Conservation (phyloP, 2,113 vertebrate species). For the Notiomystis cincta region DNA sequence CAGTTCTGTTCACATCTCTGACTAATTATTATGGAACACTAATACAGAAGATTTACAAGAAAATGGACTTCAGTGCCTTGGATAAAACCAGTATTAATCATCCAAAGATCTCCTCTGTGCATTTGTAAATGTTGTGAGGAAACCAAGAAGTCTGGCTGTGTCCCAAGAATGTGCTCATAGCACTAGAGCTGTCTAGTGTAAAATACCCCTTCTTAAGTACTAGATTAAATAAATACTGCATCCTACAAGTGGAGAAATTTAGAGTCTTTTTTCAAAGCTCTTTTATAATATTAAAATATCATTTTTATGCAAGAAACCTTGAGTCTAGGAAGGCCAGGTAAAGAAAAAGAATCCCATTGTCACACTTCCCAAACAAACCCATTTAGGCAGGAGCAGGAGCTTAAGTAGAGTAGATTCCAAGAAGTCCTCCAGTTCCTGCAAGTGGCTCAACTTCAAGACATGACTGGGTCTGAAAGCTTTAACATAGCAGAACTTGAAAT, state of each 20-base stretch:
- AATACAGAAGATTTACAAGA: not conserved
- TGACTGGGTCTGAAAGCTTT: not conserved
- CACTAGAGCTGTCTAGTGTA: not conserved
- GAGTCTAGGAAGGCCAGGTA: not conserved
- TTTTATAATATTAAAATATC: not conserved
- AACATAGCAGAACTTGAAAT: not conserved
- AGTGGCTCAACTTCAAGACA: not conserved
- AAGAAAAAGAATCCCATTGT: not conserved
- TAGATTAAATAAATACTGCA: not conserved
- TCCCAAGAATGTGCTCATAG: not conserved
- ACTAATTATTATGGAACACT: not conserved
- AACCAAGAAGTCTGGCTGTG: not conserved
- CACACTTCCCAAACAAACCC: not conserved
- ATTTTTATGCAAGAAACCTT: not conserved
- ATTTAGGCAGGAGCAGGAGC: not conserved
- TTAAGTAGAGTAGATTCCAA: not conserved
- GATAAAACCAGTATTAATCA: constrained; percentile 8
- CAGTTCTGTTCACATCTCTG: not conserved
- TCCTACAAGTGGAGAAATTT: not conserved
- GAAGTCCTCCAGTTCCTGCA: not conserved
- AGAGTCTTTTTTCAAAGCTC: not conserved
- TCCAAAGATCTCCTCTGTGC: not conserved
- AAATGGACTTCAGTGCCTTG: not conserved
- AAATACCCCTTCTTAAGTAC: not conserved
- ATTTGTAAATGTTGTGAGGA: not conserved